Evolutionary conservation across 2,113 vertebrate species (phyloP), one percentile per base, ranked within the genome.

Genomic region (Spea bombifrons): DNA sequence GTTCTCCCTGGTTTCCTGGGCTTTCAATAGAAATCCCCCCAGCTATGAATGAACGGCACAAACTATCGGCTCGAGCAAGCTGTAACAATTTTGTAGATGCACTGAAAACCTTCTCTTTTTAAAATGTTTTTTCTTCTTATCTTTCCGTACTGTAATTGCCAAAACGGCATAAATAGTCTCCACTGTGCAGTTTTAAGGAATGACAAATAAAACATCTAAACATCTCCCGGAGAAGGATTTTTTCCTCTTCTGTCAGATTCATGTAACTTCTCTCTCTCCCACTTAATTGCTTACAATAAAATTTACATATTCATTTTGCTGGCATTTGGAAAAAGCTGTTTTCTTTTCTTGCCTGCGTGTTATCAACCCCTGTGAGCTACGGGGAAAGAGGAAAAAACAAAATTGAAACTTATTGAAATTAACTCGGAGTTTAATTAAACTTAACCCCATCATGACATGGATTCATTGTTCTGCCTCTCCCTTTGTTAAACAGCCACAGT

Each of bases 281-380:
- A 68, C 65, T 74, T 80, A 80, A 80, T 80, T 80, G 78, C 78
- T 74, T 65, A 68, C 71, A 73, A 74, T 74, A 74, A 80, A 74
- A 80, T 80, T 74, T 80, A 80, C 71, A 80, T 80, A 80, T 80
- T 80, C 71, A 80, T 80, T 80, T 80, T 61, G 71, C 78, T 80
- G 78, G 71, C 78, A 80, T 80, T 80, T 80, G 16, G 49, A 44
- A 61, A 55, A 80, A 80, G 64, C 65, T 61, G 71, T 67, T 73
- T 73, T 73, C 49, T 79, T 71, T 68, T 67, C 16, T 68, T 10
- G 5, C 52, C 50, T 30, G 61, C 63, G 49, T 57, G 57, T 79
- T 79, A 65, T 79, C 59, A 55, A 57, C 76, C 73, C 71, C 52
- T 61, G 63, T 53, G n/a, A 80, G 71, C 65, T 45, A 74, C 50